Evolutionary conservation across 2,113 vertebrate species (phyloP), one percentile per base, ranked within the genome.

Genomic region (Microcebus jonahi): DNA sequence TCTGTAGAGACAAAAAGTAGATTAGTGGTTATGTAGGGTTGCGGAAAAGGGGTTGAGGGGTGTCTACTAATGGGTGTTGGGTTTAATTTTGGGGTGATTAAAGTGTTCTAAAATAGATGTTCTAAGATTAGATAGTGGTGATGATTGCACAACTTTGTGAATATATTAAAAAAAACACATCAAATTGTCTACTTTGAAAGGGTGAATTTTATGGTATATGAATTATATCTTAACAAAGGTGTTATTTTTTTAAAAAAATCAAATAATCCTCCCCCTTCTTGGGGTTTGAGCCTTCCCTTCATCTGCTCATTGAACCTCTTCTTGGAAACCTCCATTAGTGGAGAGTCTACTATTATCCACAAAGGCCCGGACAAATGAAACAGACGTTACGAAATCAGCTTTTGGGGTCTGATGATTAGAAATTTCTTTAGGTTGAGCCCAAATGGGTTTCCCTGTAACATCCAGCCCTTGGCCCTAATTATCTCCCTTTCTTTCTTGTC

Each of bases 11-110:
- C 57, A 88, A 65, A 77, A 31, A 9, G 21, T 12, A 55, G 20
- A 10, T n/a, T 27, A 31, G 9, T n/a, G 31, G 50, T 36, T 76
- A 21, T 59, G n/a, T 15, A 6, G 31, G 50, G 48, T 39, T 53
- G 9, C 29, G 45, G 29, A 6, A 6, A 1, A 15, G 23, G 15
- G 13, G 17, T 1, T 12, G 1, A 39, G 25, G 10, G 29, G 11
- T 63, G 1, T 34, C 42, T 76, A 29, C 57, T 48, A 8, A 36
- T 57, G 55, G 70, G 45, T 9, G 0, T 55, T 25, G 82, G 53
- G 31, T 71, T 67, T 81, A 39, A 45, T 36, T 83, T 8, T 5
- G n/a, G 14, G 57, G 36, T 39, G 14, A 39, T 71, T 27, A 15
- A 31, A 57, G 48, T 63, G 6, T 65, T 86, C 75, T 75, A 48